A percentile compares a stretch with the other conserved stretches of the same genome.
These are phyloP conservation scores for Lutjanus erythropterus DNA, from an alignment of 2,113 vertebrate species.

Conservation along the genomic window DNA sequence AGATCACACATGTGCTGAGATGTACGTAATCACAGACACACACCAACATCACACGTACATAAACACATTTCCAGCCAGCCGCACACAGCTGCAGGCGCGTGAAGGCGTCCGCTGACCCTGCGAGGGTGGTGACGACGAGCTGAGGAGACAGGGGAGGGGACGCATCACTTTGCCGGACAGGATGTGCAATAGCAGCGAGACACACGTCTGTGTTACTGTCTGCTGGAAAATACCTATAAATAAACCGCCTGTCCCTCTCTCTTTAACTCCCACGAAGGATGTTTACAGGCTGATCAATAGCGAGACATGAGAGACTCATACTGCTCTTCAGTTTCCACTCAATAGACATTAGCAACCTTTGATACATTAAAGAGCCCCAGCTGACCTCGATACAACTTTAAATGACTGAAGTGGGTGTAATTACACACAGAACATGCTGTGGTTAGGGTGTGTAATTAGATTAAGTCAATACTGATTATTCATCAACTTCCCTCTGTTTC, in stretches of 20 bases:
- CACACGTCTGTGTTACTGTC: constrained; percentile 30
- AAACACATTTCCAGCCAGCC: constrained; percentile 8
- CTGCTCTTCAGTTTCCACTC: constrained; percentile 46
- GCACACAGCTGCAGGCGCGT: constrained; percentile 21
- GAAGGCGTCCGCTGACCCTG: constrained; percentile 41
- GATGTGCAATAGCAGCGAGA: constrained; percentile 50
- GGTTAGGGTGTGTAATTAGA: constrained; percentile 42
- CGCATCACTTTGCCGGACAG: constrained; percentile 41
- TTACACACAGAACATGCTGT: constrained; percentile 36
- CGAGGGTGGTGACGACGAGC: constrained; percentile 50
- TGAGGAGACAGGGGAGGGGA: constrained; percentile 56
- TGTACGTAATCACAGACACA: not conserved
- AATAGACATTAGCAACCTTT: constrained; percentile 42
- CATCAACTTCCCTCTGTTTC: constrained; percentile 31
- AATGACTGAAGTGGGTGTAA: constrained; percentile 25
- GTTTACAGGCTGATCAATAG: constrained; percentile 46
- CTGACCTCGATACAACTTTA: constrained; percentile 42
- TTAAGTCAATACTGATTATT: constrained; percentile 33
- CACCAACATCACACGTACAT: constrained; percentile 1
- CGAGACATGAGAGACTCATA: constrained; percentile 32
- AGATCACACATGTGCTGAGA: too few species aligned
- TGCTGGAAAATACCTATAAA: constrained; percentile 51
- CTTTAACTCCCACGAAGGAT: not conserved
- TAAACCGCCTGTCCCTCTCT: constrained; percentile 30
- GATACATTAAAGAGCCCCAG: constrained; percentile 44